Evolutionary conservation across 2,888 invertebrate genomes (phyloP), one percentile per base, ranked within the genome.

Genomic region (Aleiodes alternator): DNA sequence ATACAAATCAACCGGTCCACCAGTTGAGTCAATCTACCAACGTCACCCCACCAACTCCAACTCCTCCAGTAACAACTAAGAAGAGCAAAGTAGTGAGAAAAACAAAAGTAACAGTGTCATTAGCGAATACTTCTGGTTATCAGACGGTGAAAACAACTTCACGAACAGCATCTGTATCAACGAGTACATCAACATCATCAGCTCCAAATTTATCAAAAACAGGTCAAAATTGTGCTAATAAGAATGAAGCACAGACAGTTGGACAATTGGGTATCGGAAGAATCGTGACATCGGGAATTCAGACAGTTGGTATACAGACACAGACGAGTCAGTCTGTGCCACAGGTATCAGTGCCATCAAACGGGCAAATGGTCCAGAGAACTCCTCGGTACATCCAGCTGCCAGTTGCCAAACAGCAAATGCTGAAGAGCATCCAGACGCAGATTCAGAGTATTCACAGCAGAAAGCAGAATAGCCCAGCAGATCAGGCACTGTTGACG

Each of bases 321-420:
- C 64, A 64, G 8, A n/a, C 31, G 6, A 64, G 14, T 16, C 64
- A 64, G 48, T 70, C 72, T n/a, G 16, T 43, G 34, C 55, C 34
- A 8, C 76, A 76, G 71, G 61, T 51, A n/a, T 70, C 84, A 51
- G 78, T 84, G 48, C 81, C 86, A 31, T 82, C 87, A n/a, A 86
- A 85, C 61, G 85, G 85, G 11, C 89, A 85, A 85, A 86, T 87
- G 84, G 88, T 85, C 73, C 93, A 94, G 78, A 91, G 93, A 78
- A 93, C 94, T 72, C 94, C 94, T 84, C 94, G 94, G 34, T 81
- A 78, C 9, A 94, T 95, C 80, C 94, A 95, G 83, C 87, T 95
- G 68, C 94, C 94, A 14, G 93, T 94, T 11, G 94, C 94, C 83
- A 95, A 94, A 84, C 95, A 95, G 85, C 93, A 93, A 85, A 90